These are phyloP conservation scores for Danio kyathit DNA, from an alignment of 2,797 vertebrate genomes.

Conservation along the genomic window DNA sequence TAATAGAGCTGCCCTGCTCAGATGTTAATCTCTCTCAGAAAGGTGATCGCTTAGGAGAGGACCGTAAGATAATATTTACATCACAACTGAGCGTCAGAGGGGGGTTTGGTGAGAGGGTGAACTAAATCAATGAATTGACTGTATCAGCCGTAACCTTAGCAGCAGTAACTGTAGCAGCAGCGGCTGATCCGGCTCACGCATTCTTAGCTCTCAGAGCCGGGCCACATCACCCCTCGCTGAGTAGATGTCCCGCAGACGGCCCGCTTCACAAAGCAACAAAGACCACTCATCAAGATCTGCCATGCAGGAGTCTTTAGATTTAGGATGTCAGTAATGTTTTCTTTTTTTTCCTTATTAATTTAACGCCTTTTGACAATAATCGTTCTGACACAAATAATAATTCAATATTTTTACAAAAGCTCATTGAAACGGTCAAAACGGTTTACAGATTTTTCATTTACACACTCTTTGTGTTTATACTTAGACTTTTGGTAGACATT, in stretches of 20 bases:
- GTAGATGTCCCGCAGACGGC: constrained; percentile 60
- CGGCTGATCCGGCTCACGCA: constrained; percentile 44
- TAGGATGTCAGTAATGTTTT: constrained; percentile 64
- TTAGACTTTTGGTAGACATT: background rate
- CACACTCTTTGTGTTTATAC: constrained; percentile 26
- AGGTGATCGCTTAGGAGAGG: constrained; percentile 72
- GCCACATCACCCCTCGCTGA: constrained; percentile 55
- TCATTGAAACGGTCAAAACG: constrained; percentile 16
- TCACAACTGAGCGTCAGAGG: constrained; percentile 68
- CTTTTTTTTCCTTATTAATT: constrained; percentile 32
- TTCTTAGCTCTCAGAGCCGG: constrained; percentile 46
- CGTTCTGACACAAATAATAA: constrained; percentile 15
- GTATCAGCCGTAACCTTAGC: constrained; percentile 66
- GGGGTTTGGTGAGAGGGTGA: constrained; percentile 46
- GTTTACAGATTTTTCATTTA: constrained; percentile 10
- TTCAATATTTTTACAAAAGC: constrained; percentile 25
- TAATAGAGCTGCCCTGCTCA: constrained; percentile 66
- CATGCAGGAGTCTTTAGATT: constrained; percentile 60
- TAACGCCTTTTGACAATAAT: constrained; percentile 38
- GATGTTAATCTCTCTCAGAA: constrained; percentile 78
- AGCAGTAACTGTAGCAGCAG: constrained; percentile 45
- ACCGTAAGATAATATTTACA: constrained; percentile 79
- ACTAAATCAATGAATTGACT: constrained; percentile 69
- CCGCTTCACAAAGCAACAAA: constrained; percentile 62
- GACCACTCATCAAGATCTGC: constrained; percentile 60